Percentiles rank a stretch among this genome's conserved stretches.
phyloP scores from a whole-genome alignment of 2,797 vertebrate species.

The Cossypha niveicapilla region DNA sequence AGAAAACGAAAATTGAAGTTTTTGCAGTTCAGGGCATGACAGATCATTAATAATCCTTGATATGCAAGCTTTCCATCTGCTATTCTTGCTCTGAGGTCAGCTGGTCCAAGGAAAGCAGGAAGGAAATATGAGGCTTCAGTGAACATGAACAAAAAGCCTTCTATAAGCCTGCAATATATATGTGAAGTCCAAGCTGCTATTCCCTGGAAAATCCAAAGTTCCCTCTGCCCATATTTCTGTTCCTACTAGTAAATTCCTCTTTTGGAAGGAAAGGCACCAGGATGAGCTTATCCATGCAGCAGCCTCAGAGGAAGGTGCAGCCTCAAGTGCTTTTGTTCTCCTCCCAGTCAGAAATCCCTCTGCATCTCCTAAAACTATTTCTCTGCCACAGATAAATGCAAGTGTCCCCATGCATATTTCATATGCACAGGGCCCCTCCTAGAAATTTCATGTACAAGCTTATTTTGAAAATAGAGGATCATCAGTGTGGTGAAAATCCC shows the following conservation, averaged over 20 bases:
- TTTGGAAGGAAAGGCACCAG: background rate
- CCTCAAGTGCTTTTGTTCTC: background rate
- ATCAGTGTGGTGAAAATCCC: background rate
- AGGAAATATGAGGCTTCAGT: conserved; percentile 49
- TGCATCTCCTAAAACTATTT: background rate
- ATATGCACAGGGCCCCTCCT: background rate
- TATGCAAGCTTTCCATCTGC: conserved; percentile 6
- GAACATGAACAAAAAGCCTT: conserved; percentile 27
- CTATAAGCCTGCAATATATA: background rate
- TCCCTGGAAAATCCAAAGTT: conserved; percentile 17
- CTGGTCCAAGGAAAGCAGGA: conserved; percentile 33
- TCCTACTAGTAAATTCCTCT: background rate
- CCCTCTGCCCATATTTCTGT: background rate
- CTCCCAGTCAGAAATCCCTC: background rate
- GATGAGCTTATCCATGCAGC: background rate
- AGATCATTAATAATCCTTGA: conserved; percentile 28
- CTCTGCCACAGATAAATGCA: background rate
- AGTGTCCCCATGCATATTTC: background rate
- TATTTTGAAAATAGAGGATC: background rate
- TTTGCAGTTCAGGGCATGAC: background rate
- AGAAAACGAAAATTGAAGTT: background rate
- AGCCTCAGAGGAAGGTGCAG: background rate
- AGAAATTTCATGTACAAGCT: background rate
- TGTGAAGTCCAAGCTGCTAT: background rate
- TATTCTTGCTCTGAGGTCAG: conserved; percentile 21